These are phyloP conservation scores for Anolis sagrei DNA, from an alignment of 2,113 vertebrate species.

Conservation along the genomic window DNA sequence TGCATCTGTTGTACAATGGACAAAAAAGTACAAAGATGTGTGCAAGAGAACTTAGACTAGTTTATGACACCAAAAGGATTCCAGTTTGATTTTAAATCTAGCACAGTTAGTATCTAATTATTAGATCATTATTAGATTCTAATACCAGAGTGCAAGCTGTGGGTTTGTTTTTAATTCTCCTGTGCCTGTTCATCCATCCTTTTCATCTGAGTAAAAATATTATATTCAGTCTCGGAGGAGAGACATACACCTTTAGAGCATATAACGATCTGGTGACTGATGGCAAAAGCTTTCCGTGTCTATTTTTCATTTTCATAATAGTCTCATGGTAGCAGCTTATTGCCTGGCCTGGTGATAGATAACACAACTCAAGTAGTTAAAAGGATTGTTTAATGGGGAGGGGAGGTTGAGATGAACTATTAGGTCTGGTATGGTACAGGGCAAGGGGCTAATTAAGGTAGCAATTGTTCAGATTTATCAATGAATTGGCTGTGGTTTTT, in stretches of 20 bases:
- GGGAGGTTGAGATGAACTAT: neutral
- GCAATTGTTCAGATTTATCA: constrained; percentile 33
- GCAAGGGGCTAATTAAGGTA: constrained; percentile 29
- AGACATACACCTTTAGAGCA: neutral
- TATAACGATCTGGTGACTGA: fast-evolving
- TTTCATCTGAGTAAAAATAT: neutral
- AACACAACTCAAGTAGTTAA: constrained; percentile 34
- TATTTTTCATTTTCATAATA: constrained; percentile 50
- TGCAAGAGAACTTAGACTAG: too few relatives aligned
- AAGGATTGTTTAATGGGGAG: constrained; percentile 38
- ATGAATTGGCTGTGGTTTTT: neutral
- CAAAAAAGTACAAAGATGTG: too few relatives aligned
- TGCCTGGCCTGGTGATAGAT: constrained; percentile 23
- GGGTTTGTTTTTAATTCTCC: neutral
- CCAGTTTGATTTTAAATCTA: too few relatives aligned
- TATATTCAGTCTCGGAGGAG: neutral
- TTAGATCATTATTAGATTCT: too few relatives aligned
- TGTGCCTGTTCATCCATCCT: neutral
- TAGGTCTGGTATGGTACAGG: neutral
- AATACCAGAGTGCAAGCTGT: too few relatives aligned
- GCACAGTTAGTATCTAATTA: too few relatives aligned
- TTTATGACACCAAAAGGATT: too few relatives aligned
- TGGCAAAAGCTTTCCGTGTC: constrained; percentile 1
- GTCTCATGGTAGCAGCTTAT: constrained; percentile 26
- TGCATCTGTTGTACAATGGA: too few relatives aligned